phyloP scores from a whole-genome alignment of 2,888 invertebrate genomes.

The Lycia hirtaria region DNA sequence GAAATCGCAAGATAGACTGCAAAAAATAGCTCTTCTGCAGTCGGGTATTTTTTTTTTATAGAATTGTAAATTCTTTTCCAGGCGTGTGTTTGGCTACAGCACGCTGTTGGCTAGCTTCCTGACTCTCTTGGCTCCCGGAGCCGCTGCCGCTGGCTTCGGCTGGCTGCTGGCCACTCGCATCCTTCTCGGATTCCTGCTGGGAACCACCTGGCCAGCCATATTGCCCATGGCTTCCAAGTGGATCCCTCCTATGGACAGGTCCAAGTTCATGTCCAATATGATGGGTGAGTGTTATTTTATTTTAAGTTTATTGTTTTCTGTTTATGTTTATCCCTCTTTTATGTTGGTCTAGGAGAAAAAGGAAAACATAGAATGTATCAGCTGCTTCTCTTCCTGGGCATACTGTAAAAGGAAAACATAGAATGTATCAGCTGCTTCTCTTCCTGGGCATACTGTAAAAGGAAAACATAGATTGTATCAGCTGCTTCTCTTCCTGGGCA shows the following conservation, averaged over 20 bases:
- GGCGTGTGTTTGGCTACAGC: conserved; percentile 94
- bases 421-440: too few species aligned
- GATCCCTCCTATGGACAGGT: conserved; percentile 97
- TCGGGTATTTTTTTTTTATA: not conserved
- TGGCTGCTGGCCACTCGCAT: conserved; percentile 90
- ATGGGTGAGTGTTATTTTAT: conserved; percentile 88
- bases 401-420: too few species aligned
- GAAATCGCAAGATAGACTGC: too few species aligned
- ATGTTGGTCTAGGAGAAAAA: too few species aligned
- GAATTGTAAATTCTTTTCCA: conserved; percentile 46
- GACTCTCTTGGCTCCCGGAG: conserved; percentile 92
- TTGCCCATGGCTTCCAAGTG: conserved; percentile 96
- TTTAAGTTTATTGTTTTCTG: not conserved
- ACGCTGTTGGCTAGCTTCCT: conserved; percentile 92
- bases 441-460: too few species aligned
- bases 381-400: too few species aligned
- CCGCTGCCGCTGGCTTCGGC: conserved; percentile 89
- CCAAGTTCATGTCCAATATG: conserved; percentile 96
- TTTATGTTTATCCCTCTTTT: too few species aligned
- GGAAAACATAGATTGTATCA: too few species aligned
- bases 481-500: too few species aligned
- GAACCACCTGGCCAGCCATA: conserved; percentile 97
- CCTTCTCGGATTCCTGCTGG: conserved; percentile 91
- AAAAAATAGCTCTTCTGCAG: too few species aligned
- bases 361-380: too few species aligned